A percentile compares a stretch with the other conserved stretches of the same genome.
Evolutionary conservation across 2,888 invertebrate species (phyloP).

Genomic region (Tridacna crocea): DNA sequence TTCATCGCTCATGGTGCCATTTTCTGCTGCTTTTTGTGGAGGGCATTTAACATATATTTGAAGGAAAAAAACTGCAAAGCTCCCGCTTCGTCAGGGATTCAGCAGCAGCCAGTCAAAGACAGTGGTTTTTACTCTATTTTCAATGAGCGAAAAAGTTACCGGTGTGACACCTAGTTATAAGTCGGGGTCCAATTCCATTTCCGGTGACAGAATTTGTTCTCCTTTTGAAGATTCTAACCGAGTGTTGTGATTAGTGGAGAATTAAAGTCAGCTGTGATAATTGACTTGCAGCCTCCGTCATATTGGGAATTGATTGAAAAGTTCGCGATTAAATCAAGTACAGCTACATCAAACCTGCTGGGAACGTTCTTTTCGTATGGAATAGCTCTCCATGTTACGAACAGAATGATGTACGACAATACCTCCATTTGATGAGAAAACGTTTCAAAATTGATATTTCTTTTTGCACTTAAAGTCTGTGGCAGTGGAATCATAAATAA

Average conservation of each 20-base stretch:
- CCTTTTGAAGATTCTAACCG: conserved; percentile 63
- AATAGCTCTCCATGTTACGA: not conserved
- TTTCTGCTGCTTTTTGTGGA: too few relatives aligned
- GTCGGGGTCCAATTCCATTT: conserved; percentile 66
- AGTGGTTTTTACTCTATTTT: too few relatives aligned
- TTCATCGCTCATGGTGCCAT: too few relatives aligned
- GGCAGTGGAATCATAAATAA: not conserved
- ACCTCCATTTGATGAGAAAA: not conserved
- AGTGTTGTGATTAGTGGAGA: conserved; percentile 55
- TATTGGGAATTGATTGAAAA: conserved; percentile 44
- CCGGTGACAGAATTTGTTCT: conserved; percentile 60
- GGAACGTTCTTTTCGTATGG: not conserved
- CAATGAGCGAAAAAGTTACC: too few relatives aligned
- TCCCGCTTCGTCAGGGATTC: too few relatives aligned
- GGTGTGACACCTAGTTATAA: too few relatives aligned
- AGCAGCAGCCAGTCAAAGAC: too few relatives aligned
- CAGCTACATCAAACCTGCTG: conserved; percentile 15
- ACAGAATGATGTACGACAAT: not conserved
- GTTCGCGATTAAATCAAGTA: conserved; percentile 23
- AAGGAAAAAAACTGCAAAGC: too few relatives aligned
- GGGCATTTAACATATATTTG: too few relatives aligned
- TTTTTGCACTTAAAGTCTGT: not conserved
- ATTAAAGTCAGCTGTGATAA: conserved; percentile 48
- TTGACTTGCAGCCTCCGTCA: conserved; percentile 43
- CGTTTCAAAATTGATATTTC: too few relatives aligned